These are phyloP conservation scores for Bombus haemorrhoidalis DNA, from an alignment of 1,140 invertebrate species.

Conservation along the genomic window DNA sequence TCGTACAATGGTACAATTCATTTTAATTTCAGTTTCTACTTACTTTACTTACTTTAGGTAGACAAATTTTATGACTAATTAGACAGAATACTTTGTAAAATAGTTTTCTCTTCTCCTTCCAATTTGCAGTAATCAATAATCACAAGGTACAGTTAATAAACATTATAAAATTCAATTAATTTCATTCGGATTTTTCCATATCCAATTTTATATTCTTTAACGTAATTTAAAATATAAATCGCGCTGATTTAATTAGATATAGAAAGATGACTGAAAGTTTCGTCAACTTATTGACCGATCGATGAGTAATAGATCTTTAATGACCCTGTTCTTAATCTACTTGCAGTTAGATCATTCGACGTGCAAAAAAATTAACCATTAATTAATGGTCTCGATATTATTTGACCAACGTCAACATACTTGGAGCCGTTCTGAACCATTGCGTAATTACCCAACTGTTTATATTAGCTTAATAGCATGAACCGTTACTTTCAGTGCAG, in stretches of 20 bases:
- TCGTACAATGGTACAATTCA: too few relatives aligned
- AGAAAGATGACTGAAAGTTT: neutral
- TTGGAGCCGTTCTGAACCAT: neutral
- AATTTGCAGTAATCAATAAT: neutral
- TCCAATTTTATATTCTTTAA: neutral
- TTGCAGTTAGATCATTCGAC: neutral
- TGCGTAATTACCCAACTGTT: neutral
- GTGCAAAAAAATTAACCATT: neutral
- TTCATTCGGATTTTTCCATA: too few relatives aligned
- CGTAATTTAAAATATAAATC: neutral
- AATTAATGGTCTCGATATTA: conserved; percentile 14
- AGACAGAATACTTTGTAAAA: neutral
- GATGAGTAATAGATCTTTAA: neutral
- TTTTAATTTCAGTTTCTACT: too few relatives aligned
- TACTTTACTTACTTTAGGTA: too few relatives aligned
- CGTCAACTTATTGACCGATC: neutral
- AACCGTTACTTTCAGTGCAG: neutral
- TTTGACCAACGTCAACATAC: conserved; percentile 21
- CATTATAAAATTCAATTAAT: neutral
- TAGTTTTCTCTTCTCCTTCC: neutral
- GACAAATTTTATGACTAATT: too few relatives aligned
- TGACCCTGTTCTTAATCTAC: neutral
- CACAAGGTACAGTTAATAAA: neutral
- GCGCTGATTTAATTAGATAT: too few relatives aligned
- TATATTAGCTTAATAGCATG: conserved; percentile 33